These are phyloP conservation scores for Lingula anatina DNA, from an alignment of 2,888 invertebrate species.

Conservation along the genomic window DNA sequence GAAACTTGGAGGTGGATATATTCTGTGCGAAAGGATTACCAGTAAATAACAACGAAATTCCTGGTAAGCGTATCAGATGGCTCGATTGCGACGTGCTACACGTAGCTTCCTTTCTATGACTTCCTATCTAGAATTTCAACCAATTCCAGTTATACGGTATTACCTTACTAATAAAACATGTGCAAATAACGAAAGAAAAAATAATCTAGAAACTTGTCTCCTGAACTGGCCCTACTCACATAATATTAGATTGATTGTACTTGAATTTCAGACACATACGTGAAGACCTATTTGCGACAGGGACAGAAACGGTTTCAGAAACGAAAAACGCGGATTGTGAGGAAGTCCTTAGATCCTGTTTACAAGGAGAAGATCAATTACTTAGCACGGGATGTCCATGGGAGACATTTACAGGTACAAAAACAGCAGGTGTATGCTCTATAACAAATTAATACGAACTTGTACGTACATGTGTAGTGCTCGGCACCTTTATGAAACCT, in stretches of 20 bases:
- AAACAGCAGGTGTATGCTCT: neutral
- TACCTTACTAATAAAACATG: neutral
- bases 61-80: constrained; percentile 49
- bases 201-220: too few relatives aligned
- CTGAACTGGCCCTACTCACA: neutral
- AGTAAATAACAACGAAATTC: constrained; percentile 66
- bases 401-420: constrained; percentile 66
- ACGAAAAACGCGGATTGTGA: constrained; percentile 80
- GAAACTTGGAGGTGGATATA: constrained; percentile 84
- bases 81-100: neutral
- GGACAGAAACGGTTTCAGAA: constrained; percentile 85
- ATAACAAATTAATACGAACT: neutral
- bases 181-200: neutral
- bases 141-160: neutral
- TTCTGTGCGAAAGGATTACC: constrained; percentile 68
- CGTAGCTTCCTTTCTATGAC: neutral
- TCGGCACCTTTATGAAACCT: neutral
- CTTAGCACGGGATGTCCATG: constrained; percentile 56
- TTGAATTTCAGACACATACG: constrained; percentile 72
- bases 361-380: constrained; percentile 86
- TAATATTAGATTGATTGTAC: neutral
- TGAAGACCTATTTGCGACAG: constrained; percentile 86
- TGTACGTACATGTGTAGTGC: neutral
- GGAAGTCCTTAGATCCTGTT: constrained; percentile 76
- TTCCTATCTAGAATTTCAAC: neutral